Conservation (phyloP, 2,888 invertebrate genomes). For the Cephonodes hylas region DNA sequence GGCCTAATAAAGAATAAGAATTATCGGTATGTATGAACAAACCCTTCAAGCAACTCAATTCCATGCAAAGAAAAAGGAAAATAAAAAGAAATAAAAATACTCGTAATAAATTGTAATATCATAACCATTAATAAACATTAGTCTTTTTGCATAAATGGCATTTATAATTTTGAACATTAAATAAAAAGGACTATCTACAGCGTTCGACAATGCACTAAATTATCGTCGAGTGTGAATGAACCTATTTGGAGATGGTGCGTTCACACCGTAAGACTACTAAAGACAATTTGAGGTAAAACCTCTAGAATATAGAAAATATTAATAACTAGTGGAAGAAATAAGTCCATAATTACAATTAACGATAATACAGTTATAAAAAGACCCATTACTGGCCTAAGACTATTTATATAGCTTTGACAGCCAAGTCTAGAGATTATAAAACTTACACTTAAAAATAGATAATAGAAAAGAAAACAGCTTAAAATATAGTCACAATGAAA, state of each 20-base stretch:
- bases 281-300: too few relatives aligned
- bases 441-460: neutral
- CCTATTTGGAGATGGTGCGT: constrained; percentile 10
- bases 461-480: neutral
- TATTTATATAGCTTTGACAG: neutral
- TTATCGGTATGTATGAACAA: neutral
- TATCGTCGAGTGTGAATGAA: constrained; percentile 18
- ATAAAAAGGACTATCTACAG: constrained; percentile 47
- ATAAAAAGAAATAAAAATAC: constrained; percentile 27
- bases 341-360: too few relatives aligned
- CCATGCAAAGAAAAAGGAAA: neutral
- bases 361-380: too few relatives aligned
- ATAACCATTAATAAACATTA: constrained; percentile 57
- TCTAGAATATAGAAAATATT: neutral
- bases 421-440: neutral
- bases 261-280: neutral
- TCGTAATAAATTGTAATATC: constrained; percentile 37
- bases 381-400: too few relatives aligned
- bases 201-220: constrained; percentile 20
- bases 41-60: neutral
- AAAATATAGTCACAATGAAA: too few relatives aligned
- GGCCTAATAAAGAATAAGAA: too few relatives aligned
- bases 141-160: constrained; percentile 77
- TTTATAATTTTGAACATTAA: constrained; percentile 76
- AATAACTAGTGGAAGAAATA: neutral